Percentiles rank a stretch among this genome's conserved stretches.
These are phyloP conservation scores for Porites lutea DNA, from an alignment of 64 coral and sea anemone genomes.

Conservation along the genomic window DNA sequence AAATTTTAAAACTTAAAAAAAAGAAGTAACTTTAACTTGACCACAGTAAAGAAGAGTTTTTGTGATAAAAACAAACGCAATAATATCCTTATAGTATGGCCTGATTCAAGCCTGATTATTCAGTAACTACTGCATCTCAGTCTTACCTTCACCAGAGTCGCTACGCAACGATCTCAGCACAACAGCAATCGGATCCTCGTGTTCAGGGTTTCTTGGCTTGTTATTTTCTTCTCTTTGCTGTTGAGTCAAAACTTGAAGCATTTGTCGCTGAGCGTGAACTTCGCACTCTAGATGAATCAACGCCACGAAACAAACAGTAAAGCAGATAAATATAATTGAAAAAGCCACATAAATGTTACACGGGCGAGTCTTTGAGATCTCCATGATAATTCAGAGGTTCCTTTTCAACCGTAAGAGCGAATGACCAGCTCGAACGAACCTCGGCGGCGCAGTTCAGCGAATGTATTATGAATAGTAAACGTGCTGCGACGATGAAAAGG, in stretches of 20 bases:
- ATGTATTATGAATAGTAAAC: no score
- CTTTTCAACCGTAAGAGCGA: no score
- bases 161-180: not conserved
- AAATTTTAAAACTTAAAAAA: not conserved
- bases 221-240: not conserved
- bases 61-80: not conserved
- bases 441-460: no score
- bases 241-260: not conserved
- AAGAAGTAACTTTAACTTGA: no score
- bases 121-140: not conserved
- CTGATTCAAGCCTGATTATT: not conserved
- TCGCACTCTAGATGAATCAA: slow-evolving; percentile 32
- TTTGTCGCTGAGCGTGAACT: slow-evolving; percentile 25
- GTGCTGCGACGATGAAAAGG: no score
- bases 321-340: not conserved
- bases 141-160: not conserved
- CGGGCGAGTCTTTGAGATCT: not conserved
- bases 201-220: not conserved
- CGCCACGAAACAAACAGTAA: slow-evolving; percentile 5
- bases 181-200: not conserved
- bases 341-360: not conserved
- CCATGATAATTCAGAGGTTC: not conserved
- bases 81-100: not conserved
- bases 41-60: not conserved
- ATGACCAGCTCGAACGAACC: no score